Evolutionary conservation across 2,888 invertebrate genomes (phyloP).

Genomic region (Antheraea assamensis): DNA sequence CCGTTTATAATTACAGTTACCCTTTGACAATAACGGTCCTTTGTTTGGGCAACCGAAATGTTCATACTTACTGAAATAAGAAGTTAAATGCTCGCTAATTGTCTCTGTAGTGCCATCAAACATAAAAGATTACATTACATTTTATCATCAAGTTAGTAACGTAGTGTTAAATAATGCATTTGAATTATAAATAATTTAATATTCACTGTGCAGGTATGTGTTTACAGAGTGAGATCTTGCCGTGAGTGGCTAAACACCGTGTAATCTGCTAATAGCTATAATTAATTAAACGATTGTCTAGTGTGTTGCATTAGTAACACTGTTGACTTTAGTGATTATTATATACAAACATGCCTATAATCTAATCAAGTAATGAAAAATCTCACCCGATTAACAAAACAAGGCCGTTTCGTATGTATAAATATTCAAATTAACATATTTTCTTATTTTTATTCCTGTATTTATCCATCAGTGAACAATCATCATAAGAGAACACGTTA

Average conservation of each 20-base stretch:
- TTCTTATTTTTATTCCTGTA: no score
- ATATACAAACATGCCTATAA: background rate
- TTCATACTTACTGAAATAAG: background rate
- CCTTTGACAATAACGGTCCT: background rate
- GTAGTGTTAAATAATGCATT: background rate
- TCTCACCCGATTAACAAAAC: background rate
- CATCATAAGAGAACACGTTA: no score
- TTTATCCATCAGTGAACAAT: no score
- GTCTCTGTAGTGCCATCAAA: background rate
- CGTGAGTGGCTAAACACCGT: background rate
- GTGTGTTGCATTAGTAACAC: constrained; percentile 17
- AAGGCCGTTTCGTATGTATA: background rate
- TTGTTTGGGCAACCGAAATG: background rate
- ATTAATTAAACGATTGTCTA: constrained; percentile 19
- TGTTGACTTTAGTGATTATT: constrained; percentile 1
- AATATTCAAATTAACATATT: no score
- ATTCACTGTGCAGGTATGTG: constrained; percentile 37
- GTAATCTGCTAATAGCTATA: constrained; percentile 19
- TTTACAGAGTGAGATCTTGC: constrained; percentile 23
- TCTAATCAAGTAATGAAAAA: background rate
- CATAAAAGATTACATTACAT: background rate
- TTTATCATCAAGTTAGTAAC: background rate
- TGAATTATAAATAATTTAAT: constrained; percentile 41
- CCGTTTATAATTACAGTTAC: no score
- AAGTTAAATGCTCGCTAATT: background rate